Evolutionary conservation across 2,113 vertebrate species (phyloP).

Genomic region (Gobio gobio): DNA sequence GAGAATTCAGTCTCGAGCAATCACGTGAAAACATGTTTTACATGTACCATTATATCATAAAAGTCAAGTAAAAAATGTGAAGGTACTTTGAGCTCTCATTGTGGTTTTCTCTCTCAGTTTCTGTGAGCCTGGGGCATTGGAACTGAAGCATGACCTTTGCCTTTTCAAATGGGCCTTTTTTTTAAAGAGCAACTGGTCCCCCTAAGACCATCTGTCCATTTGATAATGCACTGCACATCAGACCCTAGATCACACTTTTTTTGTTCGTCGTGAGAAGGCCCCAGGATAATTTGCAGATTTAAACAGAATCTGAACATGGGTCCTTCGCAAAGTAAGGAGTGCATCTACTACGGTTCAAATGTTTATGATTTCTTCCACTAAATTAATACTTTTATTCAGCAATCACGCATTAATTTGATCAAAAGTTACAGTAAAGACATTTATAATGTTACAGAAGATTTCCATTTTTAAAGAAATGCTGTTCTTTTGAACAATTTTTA

Average conservation of each 20-base stretch:
- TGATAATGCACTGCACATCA: conserved; percentile 4
- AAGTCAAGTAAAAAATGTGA: neutral
- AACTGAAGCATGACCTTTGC: conserved; percentile 3
- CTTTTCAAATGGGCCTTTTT: conserved; percentile 8
- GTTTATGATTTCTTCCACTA: too few species aligned
- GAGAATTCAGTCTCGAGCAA: neutral
- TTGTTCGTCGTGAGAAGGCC: neutral
- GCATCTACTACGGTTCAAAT: neutral
- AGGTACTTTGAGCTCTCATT: neutral
- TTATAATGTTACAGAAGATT: neutral
- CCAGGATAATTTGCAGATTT: neutral
- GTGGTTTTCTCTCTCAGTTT: neutral
- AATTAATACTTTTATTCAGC: neutral
- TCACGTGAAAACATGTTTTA: conserved; percentile 1
- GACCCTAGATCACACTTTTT: neutral
- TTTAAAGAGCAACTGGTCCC: conserved; percentile 13
- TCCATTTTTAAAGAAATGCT: neutral
- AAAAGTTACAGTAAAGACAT: neutral
- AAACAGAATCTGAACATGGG: neutral
- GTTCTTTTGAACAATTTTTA: neutral
- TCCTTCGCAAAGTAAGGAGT: neutral
- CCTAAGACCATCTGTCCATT: conserved; percentile 18
- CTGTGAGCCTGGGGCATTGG: neutral
- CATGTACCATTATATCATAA: neutral
- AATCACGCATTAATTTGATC: neutral